Conservation (phyloP, 2,113 vertebrate genomes). For the Chiloscyllium plagiosum region DNA sequence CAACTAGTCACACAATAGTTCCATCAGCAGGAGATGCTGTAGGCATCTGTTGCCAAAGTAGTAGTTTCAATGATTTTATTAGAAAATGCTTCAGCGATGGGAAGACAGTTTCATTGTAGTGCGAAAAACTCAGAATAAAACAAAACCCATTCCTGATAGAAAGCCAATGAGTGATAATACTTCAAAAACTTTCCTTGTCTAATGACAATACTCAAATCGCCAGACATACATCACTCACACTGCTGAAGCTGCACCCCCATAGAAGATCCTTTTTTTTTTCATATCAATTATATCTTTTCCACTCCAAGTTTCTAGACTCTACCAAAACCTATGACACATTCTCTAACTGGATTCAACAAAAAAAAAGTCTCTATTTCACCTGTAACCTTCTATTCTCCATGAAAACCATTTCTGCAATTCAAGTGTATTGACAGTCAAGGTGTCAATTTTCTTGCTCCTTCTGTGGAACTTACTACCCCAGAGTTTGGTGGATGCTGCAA, state of each 20-base stretch:
- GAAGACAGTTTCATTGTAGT: neutral
- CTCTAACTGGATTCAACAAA: neutral
- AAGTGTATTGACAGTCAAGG: neutral
- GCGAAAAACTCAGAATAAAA: neutral
- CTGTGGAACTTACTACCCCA: too few species aligned
- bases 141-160: neutral
- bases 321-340: neutral
- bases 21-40: neutral
- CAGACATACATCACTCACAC: neutral
- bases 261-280: neutral
- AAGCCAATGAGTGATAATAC: too few species aligned
- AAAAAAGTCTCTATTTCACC: neutral
- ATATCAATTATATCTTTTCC: neutral
- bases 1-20: neutral
- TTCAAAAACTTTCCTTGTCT: neutral
- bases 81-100: neutral
- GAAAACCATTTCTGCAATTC: too few species aligned
- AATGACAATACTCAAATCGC: neutral
- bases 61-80: neutral
- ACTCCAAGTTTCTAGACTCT: neutral
- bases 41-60: neutral
- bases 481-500: too few species aligned
- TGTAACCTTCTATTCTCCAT: neutral
- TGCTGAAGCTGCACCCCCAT: neutral
- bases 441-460: neutral